Base-by-base conservation (phyloP, 2,888 invertebrate species). In the Agrochola lota region DNA sequence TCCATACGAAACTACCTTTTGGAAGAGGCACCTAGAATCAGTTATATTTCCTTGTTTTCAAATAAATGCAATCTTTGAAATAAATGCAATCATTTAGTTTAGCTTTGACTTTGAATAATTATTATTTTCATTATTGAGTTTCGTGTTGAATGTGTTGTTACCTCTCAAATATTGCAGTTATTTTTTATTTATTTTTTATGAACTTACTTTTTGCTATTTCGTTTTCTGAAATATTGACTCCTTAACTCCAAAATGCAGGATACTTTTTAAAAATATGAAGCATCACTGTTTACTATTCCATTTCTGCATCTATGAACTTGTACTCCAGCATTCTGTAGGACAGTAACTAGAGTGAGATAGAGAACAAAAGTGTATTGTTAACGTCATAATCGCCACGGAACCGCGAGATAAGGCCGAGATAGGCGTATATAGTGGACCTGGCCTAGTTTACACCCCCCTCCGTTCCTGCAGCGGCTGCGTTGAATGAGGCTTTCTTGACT, bases 311-410 rank as follows among this genome's bases (percentile, higher is more conserved):
- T 76, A 70, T 80, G 75, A 78, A 82, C 77, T 72, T 84, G 74
- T 72, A 77, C 76, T 77, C 67, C 71, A 79, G 66, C 59, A 69
- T 73, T 75, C 59, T 69, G 68, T 67, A 80, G 64, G 7, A 71
- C 26, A 69, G 77, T 59, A 85, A 81, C 85, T 79, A 89, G 74
- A 76, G 75, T 66, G 46, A 86, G 85, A 88, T 81, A 88, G 80
- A 76, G 77, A 87, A 90, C 90, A 90, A 90, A 90, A 85, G 87
- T 81, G 80, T 80, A 89, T 93, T 94, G 94, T 93, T 88, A 90
- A 90, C 89, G 87, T 85, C 89, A 91, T 93, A 94, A 94, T 94
- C 93, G 90, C 89, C 81, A 81, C 91, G 91, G 90, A 81, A 89
- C 89, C 83, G 86, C 78, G 74, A 90, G 88, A 88, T 89, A 89